A percentile compares a stretch with the other conserved stretches of the same genome.
phyloP scores from a whole-genome alignment of 2,888 invertebrate species.

The Nyleta sp. region DNA sequence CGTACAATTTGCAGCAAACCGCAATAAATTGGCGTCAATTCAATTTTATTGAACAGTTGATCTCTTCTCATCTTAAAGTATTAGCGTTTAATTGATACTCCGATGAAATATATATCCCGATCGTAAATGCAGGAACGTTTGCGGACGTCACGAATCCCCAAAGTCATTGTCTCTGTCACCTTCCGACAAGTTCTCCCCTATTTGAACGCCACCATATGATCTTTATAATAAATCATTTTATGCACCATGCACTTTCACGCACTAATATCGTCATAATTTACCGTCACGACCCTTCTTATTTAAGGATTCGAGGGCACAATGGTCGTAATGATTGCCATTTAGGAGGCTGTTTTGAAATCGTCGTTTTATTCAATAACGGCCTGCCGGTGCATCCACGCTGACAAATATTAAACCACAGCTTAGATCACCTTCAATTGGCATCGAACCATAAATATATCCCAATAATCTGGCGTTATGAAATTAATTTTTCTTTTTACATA shows the following conservation, averaged over 20 bases:
- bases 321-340: constrained; percentile 62
- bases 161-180: too few relatives aligned
- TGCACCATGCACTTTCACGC: constrained; percentile 73
- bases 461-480: constrained; percentile 48
- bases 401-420: constrained; percentile 63
- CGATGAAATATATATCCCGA: too few relatives aligned
- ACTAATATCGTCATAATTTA: constrained; percentile 77
- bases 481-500: too few relatives aligned
- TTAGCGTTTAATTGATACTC: too few relatives aligned
- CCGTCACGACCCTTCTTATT: constrained; percentile 67
- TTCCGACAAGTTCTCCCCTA: too few relatives aligned
- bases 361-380: constrained; percentile 33
- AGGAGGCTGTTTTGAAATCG: constrained; percentile 55
- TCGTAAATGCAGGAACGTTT: too few relatives aligned
- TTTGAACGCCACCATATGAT: too few relatives aligned
- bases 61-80: too few relatives aligned
- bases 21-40: too few relatives aligned
- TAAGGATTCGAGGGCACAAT: constrained; percentile 57
- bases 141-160: too few relatives aligned
- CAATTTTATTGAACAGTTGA: too few relatives aligned
- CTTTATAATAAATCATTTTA: constrained; percentile 74
- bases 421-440: constrained; percentile 39
- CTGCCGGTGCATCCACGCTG: constrained; percentile 52
- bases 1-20: too few relatives aligned
- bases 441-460: constrained; percentile 36